Conservation (phyloP, 2,888 invertebrate species). For the Bedellia somnulentella region DNA sequence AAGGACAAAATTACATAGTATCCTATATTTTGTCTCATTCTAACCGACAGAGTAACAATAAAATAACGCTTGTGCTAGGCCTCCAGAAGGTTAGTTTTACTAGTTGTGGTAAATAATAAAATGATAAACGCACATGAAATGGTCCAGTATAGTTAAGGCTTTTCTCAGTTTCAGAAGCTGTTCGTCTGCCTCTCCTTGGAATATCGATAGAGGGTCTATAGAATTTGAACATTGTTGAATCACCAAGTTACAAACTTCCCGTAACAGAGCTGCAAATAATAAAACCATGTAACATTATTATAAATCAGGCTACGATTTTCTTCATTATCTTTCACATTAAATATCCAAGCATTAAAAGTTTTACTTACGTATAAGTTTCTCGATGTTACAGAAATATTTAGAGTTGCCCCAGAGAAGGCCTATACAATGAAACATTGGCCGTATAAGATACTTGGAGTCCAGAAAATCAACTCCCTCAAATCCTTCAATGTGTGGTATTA, state of each 20-base stretch:
- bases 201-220: conserved; percentile 77
- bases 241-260: conserved; percentile 78
- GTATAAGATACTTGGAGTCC: conserved; percentile 60
- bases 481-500: conserved; percentile 68
- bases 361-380: conserved; percentile 52
- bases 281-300: neutral
- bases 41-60: no score
- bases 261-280: conserved; percentile 67
- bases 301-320: no score
- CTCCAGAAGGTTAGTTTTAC: no score
- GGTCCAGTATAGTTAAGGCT: conserved; percentile 48
- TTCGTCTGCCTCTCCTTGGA: conserved; percentile 85
- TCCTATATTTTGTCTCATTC: no score
- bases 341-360: neutral
- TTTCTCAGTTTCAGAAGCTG: conserved; percentile 62
- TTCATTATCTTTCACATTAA: neutral
- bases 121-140: conserved; percentile 54
- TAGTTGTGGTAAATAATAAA: no score
- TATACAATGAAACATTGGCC: conserved; percentile 76
- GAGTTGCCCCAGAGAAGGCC: conserved; percentile 87
- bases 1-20: no score
- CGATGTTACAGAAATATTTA: conserved; percentile 69
- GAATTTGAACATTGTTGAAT: conserved; percentile 73
- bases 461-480: conserved; percentile 72
- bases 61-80: no score